Percentiles rank a stretch among this genome's conserved stretches.
phyloP scores from a whole-genome alignment of 2,113 vertebrate genomes.

The Coturnix japonica region DNA sequence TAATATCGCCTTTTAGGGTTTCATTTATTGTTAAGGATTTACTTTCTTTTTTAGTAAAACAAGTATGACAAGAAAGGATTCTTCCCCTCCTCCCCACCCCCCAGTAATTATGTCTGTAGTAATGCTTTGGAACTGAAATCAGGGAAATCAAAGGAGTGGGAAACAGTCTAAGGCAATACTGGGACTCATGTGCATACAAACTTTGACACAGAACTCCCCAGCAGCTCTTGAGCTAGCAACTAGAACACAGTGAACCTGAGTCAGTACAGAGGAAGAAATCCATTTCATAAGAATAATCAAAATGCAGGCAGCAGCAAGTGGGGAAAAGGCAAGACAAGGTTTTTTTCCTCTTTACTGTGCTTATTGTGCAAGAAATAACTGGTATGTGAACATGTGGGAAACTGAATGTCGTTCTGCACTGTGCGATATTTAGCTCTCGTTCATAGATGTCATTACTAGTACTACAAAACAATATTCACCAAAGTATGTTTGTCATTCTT shows the following conservation, averaged over 20 bases:
- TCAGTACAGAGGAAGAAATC: not conserved
- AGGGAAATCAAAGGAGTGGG: not conserved
- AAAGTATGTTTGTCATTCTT: not conserved
- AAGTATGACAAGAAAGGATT: not conserved
- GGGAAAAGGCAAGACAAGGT: not conserved
- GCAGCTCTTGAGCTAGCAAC: not conserved
- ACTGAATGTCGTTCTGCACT: not conserved
- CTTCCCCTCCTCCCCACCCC: not conserved
- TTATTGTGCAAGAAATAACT: not conserved
- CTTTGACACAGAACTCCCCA: not conserved
- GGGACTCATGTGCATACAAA: not conserved
- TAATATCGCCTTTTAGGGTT: constrained; percentile 23
- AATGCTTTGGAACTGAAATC: not conserved
- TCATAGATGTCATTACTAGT: not conserved
- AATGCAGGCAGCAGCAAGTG: not conserved
- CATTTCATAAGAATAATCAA: not conserved
- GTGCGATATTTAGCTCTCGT: not conserved
- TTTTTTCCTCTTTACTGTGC: not conserved
- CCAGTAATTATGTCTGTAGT: not conserved
- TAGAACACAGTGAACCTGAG: not conserved
- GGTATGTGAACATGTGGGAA: not conserved
- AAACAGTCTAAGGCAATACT: not conserved
- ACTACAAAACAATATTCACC: not conserved
- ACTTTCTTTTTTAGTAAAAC: not conserved
- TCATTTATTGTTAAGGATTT: not conserved